Evolutionary conservation across 1,140 invertebrate genomes (phyloP).

Genomic region (Brachionus koreanus): DNA sequence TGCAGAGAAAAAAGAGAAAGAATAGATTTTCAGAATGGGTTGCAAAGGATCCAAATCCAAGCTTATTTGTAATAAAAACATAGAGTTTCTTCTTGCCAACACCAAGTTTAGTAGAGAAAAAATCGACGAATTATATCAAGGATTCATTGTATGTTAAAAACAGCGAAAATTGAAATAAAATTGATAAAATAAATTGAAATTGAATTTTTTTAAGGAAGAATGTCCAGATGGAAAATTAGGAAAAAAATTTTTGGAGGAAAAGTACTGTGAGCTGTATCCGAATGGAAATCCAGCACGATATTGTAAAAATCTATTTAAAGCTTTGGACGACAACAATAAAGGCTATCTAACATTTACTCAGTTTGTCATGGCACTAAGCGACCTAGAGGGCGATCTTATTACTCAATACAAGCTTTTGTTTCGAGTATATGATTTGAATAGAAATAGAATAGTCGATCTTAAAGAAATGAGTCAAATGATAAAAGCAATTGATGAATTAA

Average conservation of each 20-base stretch:
- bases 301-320: neutral
- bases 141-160: neutral
- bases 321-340: neutral
- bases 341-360: neutral
- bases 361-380: neutral
- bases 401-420: neutral
- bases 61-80: neutral
- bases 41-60: neutral
- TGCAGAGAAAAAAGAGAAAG: neutral
- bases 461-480: neutral
- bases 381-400: neutral
- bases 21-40: neutral
- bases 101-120: neutral
- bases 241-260: neutral
- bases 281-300: neutral
- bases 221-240: conserved; percentile 28
- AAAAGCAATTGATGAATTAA: conserved; percentile 13
- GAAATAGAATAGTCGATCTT: neutral
- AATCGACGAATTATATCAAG: conserved; percentile 5
- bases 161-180: too few relatives aligned
- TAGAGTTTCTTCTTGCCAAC: neutral
- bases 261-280: neutral
- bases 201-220: conserved; percentile 22
- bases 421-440: neutral
- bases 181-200: too few relatives aligned